phyloP scores from a whole-genome alignment of 2,888 invertebrate species.

The Dilophus febrilis region DNA sequence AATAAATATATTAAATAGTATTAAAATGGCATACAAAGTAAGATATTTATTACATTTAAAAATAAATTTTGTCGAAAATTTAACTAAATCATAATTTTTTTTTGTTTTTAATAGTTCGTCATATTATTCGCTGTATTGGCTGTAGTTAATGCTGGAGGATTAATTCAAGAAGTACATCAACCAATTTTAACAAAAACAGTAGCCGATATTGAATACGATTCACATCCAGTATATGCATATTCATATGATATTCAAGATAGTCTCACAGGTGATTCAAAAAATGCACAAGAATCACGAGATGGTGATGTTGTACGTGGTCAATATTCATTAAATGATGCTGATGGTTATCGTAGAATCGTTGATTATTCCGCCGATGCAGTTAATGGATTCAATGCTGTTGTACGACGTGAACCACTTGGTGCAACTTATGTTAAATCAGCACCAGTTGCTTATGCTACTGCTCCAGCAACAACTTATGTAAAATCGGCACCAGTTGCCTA shows the following conservation, averaged over 20 bases:
- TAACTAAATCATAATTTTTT: no score
- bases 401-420: constrained; percentile 16
- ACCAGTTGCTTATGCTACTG: constrained; percentile 4
- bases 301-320: constrained; percentile 27
- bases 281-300: constrained; percentile 25
- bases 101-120: no score
- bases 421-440: constrained; percentile 7
- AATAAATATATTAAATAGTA: no score
- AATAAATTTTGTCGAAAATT: no score
- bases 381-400: constrained; percentile 27
- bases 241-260: constrained; percentile 27
- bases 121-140: constrained; percentile 17
- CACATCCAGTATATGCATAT: constrained; percentile 26
- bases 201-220: constrained; percentile 17
- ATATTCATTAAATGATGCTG: constrained; percentile 26
- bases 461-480: neutral
- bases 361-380: constrained; percentile 25
- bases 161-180: constrained; percentile 6
- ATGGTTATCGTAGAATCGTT: constrained; percentile 25
- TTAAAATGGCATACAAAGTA: no score
- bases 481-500: constrained; percentile 13
- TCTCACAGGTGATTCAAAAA: constrained; percentile 26
- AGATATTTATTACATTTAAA: no score
- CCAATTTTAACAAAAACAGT: constrained; percentile 1
- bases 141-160: constrained; percentile 18